These are phyloP conservation scores for Oscheius myriophilus DNA, from an alignment of 2,888 invertebrate genomes.

Conservation along the genomic window DNA sequence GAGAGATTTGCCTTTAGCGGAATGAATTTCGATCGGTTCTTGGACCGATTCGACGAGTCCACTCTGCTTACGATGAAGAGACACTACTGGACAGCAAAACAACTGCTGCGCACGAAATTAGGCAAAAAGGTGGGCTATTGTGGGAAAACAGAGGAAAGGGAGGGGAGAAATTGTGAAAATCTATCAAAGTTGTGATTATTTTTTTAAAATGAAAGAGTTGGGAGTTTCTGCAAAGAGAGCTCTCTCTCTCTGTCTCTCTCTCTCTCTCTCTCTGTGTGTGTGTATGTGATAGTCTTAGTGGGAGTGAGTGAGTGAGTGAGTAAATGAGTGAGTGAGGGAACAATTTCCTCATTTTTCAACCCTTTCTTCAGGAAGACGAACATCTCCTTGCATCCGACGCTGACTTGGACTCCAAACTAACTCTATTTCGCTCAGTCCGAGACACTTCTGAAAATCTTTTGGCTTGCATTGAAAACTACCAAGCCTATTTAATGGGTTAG, in stretches of 20 bases:
- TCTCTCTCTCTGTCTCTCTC: neutral
- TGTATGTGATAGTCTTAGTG: neutral
- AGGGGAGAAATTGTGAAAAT: neutral
- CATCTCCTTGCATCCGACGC: conserved; percentile 95
- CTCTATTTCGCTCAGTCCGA: conserved; percentile 74
- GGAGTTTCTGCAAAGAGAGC: neutral
- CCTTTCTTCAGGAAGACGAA: conserved; percentile 82
- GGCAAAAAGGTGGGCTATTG: conserved; percentile 53
- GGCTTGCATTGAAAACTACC: conserved; percentile 75
- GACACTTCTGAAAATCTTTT: conserved; percentile 73
- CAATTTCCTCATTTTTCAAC: neutral
- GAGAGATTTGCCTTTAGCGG: conserved; percentile 57
- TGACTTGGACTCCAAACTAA: conserved; percentile 93
- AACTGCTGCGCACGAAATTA: conserved; percentile 75
- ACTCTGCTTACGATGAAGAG: conserved; percentile 79
- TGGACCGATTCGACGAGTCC: conserved; percentile 57
- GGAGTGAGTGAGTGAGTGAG: too few relatives aligned
- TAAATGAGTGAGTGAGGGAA: too few relatives aligned
- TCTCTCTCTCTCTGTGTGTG: neutral
- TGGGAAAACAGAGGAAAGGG: neutral
- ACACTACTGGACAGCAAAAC: conserved; percentile 98
- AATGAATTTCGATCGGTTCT: conserved; percentile 66
- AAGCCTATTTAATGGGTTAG: conserved; percentile 86
- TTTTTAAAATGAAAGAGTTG: neutral
- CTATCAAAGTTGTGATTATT: neutral